Base-by-base conservation (phyloP, 2,888 invertebrate genomes). In the Dynastes grantii region DNA sequence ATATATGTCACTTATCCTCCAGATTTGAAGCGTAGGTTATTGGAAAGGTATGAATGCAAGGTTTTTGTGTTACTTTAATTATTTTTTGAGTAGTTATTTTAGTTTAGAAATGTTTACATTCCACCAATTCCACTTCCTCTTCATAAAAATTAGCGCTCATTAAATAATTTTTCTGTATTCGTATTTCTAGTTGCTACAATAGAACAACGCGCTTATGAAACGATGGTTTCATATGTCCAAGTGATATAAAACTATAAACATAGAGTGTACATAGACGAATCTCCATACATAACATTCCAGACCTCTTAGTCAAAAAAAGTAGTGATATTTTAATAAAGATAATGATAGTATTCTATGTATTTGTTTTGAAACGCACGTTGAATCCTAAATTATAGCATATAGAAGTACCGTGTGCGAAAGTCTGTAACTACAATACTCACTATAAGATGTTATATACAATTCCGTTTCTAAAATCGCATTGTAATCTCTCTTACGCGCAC, bases 1-100 rank as follows among this genome's bases (percentile, higher is more conserved):
- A 96, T 96, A 86, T 96, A 96, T 89, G 96, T 96, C 84, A 95
- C 95, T 76, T 96, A 96, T 91, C 96, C 96, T 83, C 95, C 95
- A 55, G 96, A 96, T 89, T 91, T 96, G 81, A 96, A 96, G 89
- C 92, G 95, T 85, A 91, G 96, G 82, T 92, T 96, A 85, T 91
- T 96, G 84, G 96, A 96, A 90, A 95, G 95, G 94, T 95, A 92
- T 84, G 86, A 85, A 78, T 81, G 13, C 51, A 40, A 37, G 13
- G 9, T 61, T 61, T 29, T 49, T 80, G 55, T n/a, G 49, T 80
- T 61, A 13, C 61, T 61, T 61, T 61, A 61, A 37, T 27, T 75
- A 27, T 37, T 40, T 37, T 58, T 55, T 55, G 5, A 1, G 55
- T 55, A 16, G n/a, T 16, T 55, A 16, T 55, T 55, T 11, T 16